These are phyloP conservation scores for Platygyra sinensis DNA, from an alignment of 64 coral and sea anemone genomes.

Conservation along the genomic window DNA sequence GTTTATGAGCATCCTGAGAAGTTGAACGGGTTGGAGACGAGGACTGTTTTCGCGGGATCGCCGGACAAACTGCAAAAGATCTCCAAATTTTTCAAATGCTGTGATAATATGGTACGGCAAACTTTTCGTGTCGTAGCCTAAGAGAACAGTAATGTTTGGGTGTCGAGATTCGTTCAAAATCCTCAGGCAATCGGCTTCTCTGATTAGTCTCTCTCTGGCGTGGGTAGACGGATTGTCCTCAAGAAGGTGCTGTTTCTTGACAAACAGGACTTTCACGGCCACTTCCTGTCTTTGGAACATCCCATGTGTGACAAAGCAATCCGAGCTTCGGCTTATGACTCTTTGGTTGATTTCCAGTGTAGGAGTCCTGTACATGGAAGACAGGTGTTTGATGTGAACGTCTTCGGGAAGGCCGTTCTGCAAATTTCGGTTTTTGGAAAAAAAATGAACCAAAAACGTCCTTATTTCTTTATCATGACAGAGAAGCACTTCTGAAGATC, in stretches of 20 bases:
- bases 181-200: conserved; percentile 36
- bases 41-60: background rate
- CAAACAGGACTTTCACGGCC: conserved; percentile 2
- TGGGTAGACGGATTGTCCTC: background rate
- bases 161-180: conserved; percentile 5
- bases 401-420: background rate
- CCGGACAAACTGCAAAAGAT: conserved; percentile 58
- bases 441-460: background rate
- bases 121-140: conserved; percentile 30
- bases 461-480: background rate
- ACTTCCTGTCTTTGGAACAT: conserved; percentile 14
- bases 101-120: conserved; percentile 63
- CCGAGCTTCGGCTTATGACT: background rate
- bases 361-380: background rate
- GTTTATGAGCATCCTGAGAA: conserved; percentile 33
- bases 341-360: background rate
- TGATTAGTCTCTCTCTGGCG: background rate
- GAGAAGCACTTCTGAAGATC: background rate
- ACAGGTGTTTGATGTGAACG: background rate
- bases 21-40: background rate
- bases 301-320: background rate
- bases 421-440: background rate
- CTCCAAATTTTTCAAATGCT: background rate
- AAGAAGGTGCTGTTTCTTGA: conserved; percentile 4
- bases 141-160: conserved; percentile 32